Percentiles rank a stretch among this genome's conserved stretches.
Conservation (phyloP, 2,888 invertebrate genomes). For the Hecatera dysodea region DNA sequence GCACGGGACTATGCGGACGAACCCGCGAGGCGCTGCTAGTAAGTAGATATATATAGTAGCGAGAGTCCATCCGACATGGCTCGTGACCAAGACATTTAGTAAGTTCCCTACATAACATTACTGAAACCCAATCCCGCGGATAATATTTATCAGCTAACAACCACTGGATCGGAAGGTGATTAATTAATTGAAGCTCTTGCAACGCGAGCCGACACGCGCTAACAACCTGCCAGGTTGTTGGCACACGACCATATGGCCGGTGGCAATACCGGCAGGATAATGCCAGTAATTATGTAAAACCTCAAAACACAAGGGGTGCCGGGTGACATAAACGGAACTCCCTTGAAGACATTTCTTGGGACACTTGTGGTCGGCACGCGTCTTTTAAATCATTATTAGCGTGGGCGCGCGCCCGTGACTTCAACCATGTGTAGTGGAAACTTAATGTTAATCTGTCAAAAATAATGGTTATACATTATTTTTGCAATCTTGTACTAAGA, state of each 20-base stretch:
- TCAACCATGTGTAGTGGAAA: not conserved
- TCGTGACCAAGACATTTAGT: not conserved
- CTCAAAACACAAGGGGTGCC: conserved; percentile 60
- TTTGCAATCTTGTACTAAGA: too few species aligned
- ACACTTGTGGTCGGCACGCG: conserved; percentile 18
- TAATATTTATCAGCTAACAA: conserved; percentile 70
- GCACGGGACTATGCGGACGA: too few species aligned
- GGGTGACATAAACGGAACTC: conserved; percentile 37
- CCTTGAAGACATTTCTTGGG: conserved; percentile 48
- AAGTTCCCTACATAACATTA: not conserved
- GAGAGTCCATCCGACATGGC: too few species aligned
- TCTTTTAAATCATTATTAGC: conserved; percentile 17
- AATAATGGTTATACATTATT: too few species aligned
- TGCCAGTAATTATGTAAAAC: conserved; percentile 67
- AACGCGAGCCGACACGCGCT: conserved; percentile 81
- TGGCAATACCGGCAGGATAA: conserved; percentile 51
- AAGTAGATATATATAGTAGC: too few species aligned
- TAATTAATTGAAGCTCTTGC: conserved; percentile 87
- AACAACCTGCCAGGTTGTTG: conserved; percentile 75
- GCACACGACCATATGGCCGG: conserved; percentile 81
- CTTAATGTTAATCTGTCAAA: too few species aligned
- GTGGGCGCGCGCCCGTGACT: not conserved
- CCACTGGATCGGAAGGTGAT: conserved; percentile 71
- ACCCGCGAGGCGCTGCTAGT: too few species aligned
- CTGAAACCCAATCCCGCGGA: conserved; percentile 77